Conservation (phyloP, 2,113 vertebrate genomes). For the Ancistrus triradiatus region DNA sequence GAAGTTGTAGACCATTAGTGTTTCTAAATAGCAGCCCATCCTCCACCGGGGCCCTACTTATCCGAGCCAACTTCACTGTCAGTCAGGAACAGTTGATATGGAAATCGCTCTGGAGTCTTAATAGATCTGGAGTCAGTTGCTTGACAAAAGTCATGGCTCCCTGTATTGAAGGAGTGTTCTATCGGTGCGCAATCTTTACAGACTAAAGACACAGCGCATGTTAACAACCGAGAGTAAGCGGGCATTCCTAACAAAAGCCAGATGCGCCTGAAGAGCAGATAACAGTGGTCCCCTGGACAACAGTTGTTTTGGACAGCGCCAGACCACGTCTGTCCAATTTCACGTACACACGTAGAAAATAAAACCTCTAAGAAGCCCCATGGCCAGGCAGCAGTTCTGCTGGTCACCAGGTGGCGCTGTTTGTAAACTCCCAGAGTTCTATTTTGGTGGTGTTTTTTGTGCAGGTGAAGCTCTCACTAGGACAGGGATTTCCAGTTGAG, state of each 20-base stretch:
- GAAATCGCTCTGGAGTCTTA: conserved; percentile 27
- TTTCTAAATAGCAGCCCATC: conserved; percentile 4
- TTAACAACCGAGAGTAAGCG: conserved; percentile 40
- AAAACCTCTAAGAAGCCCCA: too few species aligned
- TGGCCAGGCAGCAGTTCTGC: too few species aligned
- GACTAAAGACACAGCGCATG: conserved; percentile 32
- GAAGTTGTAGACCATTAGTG: conserved; percentile 9
- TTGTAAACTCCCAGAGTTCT: conserved; percentile 33
- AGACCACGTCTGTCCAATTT: too few species aligned
- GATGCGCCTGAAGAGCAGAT: conserved; percentile 52
- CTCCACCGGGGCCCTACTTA: neutral
- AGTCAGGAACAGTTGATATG: conserved; percentile 27
- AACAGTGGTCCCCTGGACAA: too few species aligned
- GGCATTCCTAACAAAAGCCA: conserved; percentile 60
- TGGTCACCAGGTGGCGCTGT: conserved; percentile 63
- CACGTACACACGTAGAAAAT: too few species aligned
- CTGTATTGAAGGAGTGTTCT: conserved; percentile 19
- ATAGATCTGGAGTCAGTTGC: conserved; percentile 6
- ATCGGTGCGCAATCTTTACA: conserved; percentile 23
- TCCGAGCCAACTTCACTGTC: conserved; percentile 36
- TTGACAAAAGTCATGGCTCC: neutral
- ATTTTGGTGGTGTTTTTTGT: conserved; percentile 20
- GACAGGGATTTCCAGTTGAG: conserved; percentile 28
- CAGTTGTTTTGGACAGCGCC: too few species aligned
- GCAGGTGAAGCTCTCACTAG: conserved; percentile 30